Evolutionary conservation across 2,797 vertebrate genomes (phyloP).

Genomic region (Clamator glandarius): DNA sequence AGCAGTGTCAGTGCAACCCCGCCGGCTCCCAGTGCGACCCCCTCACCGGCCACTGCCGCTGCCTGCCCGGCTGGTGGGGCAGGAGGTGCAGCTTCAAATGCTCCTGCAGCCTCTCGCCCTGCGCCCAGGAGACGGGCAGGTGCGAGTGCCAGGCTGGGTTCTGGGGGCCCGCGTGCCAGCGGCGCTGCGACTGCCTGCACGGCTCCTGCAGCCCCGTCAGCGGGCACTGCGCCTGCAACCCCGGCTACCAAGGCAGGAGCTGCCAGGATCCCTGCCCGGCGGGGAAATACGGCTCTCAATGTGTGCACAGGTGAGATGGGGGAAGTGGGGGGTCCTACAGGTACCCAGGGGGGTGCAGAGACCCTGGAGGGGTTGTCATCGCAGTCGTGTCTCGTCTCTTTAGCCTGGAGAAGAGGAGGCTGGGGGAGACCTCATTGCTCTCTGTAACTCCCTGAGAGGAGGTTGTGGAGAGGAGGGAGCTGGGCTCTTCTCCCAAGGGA

Average conservation of each 20-base stretch:
- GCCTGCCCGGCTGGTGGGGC: slow-evolving; percentile 87
- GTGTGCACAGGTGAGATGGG: slow-evolving; percentile 78
- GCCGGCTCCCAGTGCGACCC: slow-evolving; percentile 80
- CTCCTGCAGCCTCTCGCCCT: slow-evolving; percentile 84
- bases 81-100: slow-evolving; percentile 82
- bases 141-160: slow-evolving; percentile 83
- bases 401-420: too few species aligned
- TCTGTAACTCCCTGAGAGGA: too few species aligned
- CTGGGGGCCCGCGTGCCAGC: slow-evolving; percentile 85
- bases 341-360: too few species aligned
- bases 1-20: slow-evolving; percentile 81
- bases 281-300: slow-evolving; percentile 84
- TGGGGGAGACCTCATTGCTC: too few species aligned
- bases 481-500: too few species aligned
- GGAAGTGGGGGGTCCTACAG: neutral
- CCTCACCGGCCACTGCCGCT: slow-evolving; percentile 83
- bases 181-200: slow-evolving; percentile 82
- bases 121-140: slow-evolving; percentile 81
- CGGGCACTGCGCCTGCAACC: slow-evolving; percentile 85
- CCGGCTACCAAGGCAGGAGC: slow-evolving; percentile 82
- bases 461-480: too few species aligned
- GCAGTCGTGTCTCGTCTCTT: fast-evolving
- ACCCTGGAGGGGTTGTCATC: fast-evolving
- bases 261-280: slow-evolving; percentile 81
- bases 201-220: slow-evolving; percentile 78